These are phyloP conservation scores for Lasioglossum leucozonium DNA, from an alignment of 2,888 invertebrate species.

Conservation along the genomic window DNA sequence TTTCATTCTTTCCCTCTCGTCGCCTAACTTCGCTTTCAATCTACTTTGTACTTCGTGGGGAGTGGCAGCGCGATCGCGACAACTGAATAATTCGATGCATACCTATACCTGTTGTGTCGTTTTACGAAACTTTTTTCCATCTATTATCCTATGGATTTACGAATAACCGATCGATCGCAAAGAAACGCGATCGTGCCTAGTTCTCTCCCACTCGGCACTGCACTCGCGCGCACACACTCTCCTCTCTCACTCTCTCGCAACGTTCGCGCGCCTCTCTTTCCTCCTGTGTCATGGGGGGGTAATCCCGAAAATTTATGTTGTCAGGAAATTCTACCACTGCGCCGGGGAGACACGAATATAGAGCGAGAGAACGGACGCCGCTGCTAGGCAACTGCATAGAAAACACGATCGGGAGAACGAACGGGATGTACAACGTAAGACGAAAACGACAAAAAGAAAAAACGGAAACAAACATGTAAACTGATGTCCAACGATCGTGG, in stretches of 20 bases:
- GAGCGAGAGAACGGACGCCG: background rate
- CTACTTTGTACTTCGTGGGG: constrained; percentile 41
- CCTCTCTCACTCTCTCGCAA: constrained; percentile 28
- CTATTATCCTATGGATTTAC: background rate
- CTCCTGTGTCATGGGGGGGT: constrained; percentile 5
- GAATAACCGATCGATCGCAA: constrained; percentile 10
- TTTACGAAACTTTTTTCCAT: background rate
- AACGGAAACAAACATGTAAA: constrained; percentile 8
- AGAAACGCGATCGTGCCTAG: constrained; percentile 71
- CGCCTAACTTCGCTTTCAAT: constrained; percentile 7
- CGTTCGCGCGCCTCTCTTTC: constrained; percentile 17
- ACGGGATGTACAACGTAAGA: background rate
- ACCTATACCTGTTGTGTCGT: background rate
- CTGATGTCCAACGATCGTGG: background rate
- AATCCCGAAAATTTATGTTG: background rate
- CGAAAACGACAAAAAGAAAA: background rate
- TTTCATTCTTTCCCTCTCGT: constrained; percentile 1
- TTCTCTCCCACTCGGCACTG: constrained; percentile 57
- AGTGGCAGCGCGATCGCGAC: constrained; percentile 70
- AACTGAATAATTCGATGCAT: constrained; percentile 7
- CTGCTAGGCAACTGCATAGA: background rate
- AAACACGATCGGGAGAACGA: background rate
- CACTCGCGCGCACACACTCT: constrained; percentile 60
- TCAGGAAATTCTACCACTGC: background rate
- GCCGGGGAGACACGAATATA: background rate